Base-by-base conservation (phyloP, 2,113 vertebrate genomes). In the Antechinus stuartii region DNA sequence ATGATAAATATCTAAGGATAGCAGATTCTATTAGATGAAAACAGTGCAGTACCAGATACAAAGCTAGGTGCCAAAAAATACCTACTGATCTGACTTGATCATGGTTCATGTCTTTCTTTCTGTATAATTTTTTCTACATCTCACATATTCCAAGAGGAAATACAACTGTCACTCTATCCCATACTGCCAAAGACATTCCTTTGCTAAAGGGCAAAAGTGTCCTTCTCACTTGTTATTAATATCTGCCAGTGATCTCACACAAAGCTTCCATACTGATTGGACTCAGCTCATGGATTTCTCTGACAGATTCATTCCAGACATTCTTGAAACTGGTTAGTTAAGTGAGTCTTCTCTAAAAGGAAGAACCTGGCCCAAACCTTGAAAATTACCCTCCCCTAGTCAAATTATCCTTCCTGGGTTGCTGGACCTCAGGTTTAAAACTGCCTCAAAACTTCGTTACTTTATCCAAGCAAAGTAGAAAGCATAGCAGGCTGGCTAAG, bases 11-110 rank as follows among this genome's bases (percentile, higher is more conserved):
- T 8, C 30, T 49, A 30, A 35, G 91, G 49, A n/a, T 26, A n/a
- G 24, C 91, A 95, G 89, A 92, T 35, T 49, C 42, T 53, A 68
- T 90, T 76, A 91, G 54, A 93, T 30, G n/a, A 90, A 53, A 95
- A 91, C 6, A 35, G 0, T 26, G 52, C 23, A 26, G 25, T 10
- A 6, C 25, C 35, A 26, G 23, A 23, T 42, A 27, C 11, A 1
- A 30, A 26, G 49, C 53, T 90, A 42, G n/a, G 6, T n/a, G 35
- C 25, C 12, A 47, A 42, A 84, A 42, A 84, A 84, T 53, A 50
- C n/a, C 24, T 35, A 12, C 84, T 91, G 47, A 50, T 93, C 91
- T 92, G 11, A 93, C 94, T 89, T 95, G 50, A 92, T 10, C 35
- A 8, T 47, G 89, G 92, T 95, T 91, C 68, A 42, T 9, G 93